These are phyloP conservation scores for Sciurus niger DNA, from an alignment of 2,113 vertebrate species.

Conservation along the genomic window DNA sequence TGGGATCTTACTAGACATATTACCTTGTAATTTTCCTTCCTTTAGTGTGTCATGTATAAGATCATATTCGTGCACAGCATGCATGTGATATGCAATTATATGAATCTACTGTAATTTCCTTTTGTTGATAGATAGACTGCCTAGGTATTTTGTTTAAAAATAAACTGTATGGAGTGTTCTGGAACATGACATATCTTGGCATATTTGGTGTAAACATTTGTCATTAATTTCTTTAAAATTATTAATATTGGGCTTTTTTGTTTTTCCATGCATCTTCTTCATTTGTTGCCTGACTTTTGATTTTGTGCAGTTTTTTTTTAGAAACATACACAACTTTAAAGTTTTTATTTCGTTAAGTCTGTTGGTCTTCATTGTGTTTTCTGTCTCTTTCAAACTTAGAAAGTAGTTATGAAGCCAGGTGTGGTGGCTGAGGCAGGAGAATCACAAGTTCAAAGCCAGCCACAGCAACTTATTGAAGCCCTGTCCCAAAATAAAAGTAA, in stretches of 20 bases:
- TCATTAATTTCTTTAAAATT: constrained; percentile 49
- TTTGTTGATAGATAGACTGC: background rate
- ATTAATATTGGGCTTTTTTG: constrained; percentile 46
- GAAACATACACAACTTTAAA: background rate
- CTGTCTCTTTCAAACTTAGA: constrained; percentile 38
- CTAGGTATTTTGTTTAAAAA: constrained; percentile 18
- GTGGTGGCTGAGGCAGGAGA: too few species aligned
- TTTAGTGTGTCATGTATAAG: background rate
- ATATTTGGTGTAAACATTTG: constrained; percentile 48
- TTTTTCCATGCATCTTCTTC: background rate
- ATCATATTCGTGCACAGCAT: background rate
- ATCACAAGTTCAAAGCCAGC: too few species aligned
- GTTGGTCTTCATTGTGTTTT: background rate
- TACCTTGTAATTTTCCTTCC: background rate
- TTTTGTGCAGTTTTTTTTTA: background rate
- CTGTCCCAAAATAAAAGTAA: too few species aligned
- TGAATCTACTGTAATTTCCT: background rate
- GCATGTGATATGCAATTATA: background rate
- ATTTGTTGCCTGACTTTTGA: constrained; percentile 64
- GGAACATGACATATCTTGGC: constrained; percentile 17
- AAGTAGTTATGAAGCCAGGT: background rate
- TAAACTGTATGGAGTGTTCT: constrained; percentile 1
- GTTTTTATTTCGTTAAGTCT: constrained; percentile 30
- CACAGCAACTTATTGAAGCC: too few species aligned
- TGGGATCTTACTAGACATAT: background rate